Evolutionary conservation across 2,797 vertebrate species (phyloP).

Genomic region (Lacerta bilineata): DNA sequence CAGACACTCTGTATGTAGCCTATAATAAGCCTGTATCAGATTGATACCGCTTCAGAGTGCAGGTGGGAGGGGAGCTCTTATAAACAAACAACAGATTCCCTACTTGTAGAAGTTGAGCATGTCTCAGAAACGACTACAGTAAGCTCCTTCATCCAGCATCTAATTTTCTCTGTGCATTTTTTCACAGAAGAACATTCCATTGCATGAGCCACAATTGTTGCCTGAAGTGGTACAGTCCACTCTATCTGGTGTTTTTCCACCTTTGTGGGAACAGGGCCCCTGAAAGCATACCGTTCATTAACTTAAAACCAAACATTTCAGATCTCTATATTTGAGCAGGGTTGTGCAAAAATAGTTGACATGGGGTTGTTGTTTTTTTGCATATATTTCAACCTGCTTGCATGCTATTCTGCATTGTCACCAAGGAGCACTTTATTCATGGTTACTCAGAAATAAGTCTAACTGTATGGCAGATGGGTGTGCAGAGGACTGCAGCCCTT

Average conservation of each 20-base stretch:
- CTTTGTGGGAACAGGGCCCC: background rate
- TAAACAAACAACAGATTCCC: background rate
- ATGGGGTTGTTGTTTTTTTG: background rate
- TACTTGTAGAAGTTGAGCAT: background rate
- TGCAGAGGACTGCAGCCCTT: no score
- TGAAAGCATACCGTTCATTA: slow-evolving; percentile 36
- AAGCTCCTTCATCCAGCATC: background rate
- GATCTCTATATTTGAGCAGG: slow-evolving; percentile 68
- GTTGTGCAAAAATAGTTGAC: background rate
- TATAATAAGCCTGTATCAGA: background rate
- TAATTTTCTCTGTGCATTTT: background rate
- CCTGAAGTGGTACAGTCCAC: background rate
- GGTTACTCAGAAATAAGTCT: no score
- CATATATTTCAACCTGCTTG: no score
- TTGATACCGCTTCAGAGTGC: background rate
- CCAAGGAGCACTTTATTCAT: background rate
- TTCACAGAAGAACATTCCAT: background rate
- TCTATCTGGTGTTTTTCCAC: background rate
- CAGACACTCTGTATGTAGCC: background rate
- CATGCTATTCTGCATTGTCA: background rate
- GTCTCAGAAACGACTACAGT: background rate
- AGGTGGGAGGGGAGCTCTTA: background rate
- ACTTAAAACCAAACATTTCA: slow-evolving; percentile 70
- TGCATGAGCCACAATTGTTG: background rate
- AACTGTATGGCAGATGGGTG: no score